phyloP scores from a whole-genome alignment of 1,140 invertebrate genomes.

The Listronotus oregonensis region DNA sequence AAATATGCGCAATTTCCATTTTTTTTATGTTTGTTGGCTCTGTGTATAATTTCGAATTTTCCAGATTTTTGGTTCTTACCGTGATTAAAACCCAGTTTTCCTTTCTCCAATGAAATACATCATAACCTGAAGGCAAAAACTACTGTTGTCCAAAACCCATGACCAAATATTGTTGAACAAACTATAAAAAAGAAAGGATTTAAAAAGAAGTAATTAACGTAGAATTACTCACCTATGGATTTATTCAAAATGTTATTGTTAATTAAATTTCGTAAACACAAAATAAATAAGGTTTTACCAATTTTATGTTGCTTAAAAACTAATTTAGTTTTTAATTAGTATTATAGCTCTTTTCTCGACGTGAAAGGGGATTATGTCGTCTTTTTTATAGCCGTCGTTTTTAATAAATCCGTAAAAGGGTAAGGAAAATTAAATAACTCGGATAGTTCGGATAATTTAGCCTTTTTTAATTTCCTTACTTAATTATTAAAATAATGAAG shows the following conservation, averaged over 20 bases:
- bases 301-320: conserved; percentile 27
- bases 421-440: conserved; percentile 28
- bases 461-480: conserved; percentile 13
- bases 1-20: too few species aligned
- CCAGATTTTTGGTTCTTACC: too few species aligned
- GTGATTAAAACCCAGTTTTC: too few species aligned
- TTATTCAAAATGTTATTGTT: conserved; percentile 5
- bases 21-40: too few species aligned
- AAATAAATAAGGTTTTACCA: conserved; percentile 26
- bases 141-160: too few species aligned
- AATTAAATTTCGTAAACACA: conserved; percentile 15
- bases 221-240: too few species aligned
- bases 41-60: too few species aligned
- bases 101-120: too few species aligned
- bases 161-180: too few species aligned
- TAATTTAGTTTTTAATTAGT: conserved; percentile 35
- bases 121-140: too few species aligned
- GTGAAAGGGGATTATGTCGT: conserved; percentile 19
- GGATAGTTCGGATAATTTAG: conserved; percentile 30
- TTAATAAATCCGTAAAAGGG: conserved; percentile 25
- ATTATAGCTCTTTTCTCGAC: conserved; percentile 23
- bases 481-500: conserved; percentile 1
- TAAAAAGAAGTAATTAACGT: too few species aligned
- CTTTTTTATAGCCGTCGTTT: conserved; percentile 17
- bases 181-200: too few species aligned